These are phyloP conservation scores for Scopus umbretta DNA, from an alignment of 2,113 vertebrate genomes.

Conservation along the genomic window DNA sequence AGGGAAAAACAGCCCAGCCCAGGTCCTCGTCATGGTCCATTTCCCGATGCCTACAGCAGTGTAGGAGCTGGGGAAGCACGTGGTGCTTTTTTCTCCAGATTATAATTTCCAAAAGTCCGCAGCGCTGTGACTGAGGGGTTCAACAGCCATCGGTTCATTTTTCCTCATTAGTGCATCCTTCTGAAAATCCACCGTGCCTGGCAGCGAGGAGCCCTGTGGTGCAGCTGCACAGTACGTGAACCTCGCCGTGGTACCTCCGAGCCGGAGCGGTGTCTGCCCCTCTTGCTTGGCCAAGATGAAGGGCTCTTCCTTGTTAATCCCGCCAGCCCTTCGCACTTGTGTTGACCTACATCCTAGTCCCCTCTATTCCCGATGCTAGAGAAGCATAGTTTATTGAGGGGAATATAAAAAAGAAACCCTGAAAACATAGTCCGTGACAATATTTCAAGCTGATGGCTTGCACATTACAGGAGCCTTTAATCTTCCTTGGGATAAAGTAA, in stretches of 20 bases:
- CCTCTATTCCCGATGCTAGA: neutral
- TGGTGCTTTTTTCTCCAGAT: fast-evolving
- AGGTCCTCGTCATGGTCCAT: fast-evolving
- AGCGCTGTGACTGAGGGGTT: fast-evolving
- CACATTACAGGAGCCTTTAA: neutral
- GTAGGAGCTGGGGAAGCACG: fast-evolving
- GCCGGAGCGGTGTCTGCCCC: fast-evolving
- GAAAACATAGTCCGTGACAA: neutral
- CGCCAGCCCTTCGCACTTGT: fast-evolving
- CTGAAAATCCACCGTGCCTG: fast-evolving
- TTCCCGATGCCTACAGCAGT: fast-evolving
- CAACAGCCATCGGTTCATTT: fast-evolving
- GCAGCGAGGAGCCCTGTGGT: fast-evolving
- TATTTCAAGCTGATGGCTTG: neutral
- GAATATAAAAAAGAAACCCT: neutral
- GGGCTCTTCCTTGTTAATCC: neutral
- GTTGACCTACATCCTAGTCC: neutral
- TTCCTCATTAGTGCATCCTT: neutral
- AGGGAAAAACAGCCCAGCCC: neutral
- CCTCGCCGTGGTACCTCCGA: fast-evolving
- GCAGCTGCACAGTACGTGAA: fast-evolving
- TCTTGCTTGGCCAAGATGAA: neutral
- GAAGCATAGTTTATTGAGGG: neutral
- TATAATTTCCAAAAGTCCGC: neutral
- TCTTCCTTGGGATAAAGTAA: neutral